Conservation (phyloP, 2,888 invertebrate genomes). For the Oeneis ivallda region DNA sequence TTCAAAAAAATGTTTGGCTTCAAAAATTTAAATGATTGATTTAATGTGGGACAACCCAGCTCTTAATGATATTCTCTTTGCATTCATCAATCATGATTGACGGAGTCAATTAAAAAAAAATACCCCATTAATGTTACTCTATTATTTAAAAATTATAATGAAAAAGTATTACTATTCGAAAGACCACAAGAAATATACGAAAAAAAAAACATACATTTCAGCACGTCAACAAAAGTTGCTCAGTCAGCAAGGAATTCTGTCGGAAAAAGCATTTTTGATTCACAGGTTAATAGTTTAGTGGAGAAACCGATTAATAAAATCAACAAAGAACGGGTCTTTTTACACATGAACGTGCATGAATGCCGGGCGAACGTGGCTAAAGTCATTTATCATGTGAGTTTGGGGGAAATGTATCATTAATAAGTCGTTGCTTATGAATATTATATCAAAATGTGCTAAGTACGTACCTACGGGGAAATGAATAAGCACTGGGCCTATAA, state of each 20-base stretch:
- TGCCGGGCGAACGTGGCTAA: background rate
- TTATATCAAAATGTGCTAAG: conserved; percentile 28
- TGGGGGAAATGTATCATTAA: conserved; percentile 38
- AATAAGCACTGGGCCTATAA: background rate
- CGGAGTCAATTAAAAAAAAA: too few species aligned
- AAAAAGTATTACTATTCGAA: background rate
- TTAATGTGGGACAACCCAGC: too few species aligned
- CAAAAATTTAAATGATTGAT: too few species aligned
- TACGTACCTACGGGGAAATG: background rate
- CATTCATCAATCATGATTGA: too few species aligned
- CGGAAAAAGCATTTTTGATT: background rate
- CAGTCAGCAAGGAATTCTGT: conserved; percentile 2
- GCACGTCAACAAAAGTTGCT: background rate
- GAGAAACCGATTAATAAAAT: conserved; percentile 10
- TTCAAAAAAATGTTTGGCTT: background rate
- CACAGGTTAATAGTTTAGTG: conserved; percentile 14
- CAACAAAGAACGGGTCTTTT: conserved; percentile 19
- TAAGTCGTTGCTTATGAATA: conserved; percentile 41
- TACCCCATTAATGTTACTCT: too few species aligned
- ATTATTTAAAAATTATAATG: too few species aligned
- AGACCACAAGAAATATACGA: background rate
- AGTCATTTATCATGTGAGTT: conserved; percentile 33
- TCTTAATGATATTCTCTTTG: too few species aligned
- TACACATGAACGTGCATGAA: conserved; percentile 18
- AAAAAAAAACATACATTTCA: background rate